Percentiles rank a stretch among this genome's conserved stretches.
Conservation (phyloP, 1,140 invertebrate genomes). For the Neodiprion fabricii region DNA sequence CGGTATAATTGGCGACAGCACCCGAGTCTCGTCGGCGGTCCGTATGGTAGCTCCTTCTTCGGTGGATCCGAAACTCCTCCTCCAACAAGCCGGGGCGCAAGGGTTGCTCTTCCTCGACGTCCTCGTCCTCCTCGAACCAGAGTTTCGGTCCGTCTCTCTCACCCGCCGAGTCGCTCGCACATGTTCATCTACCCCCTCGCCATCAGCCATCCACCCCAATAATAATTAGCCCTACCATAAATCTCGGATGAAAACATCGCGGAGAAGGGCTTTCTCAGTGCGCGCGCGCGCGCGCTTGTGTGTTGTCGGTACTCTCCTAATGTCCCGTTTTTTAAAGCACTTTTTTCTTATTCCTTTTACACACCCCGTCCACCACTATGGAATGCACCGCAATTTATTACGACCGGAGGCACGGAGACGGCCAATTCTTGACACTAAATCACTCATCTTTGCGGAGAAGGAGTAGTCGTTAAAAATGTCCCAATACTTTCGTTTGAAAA, state of each 20-base stretch:
- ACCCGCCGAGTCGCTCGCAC: background rate
- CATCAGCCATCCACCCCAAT: constrained; percentile 32
- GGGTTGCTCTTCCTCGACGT: background rate
- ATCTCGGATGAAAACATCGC: constrained; percentile 31
- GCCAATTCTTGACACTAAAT: background rate
- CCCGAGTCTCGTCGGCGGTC: constrained; percentile 22
- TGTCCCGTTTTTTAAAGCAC: background rate
- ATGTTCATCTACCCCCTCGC: background rate
- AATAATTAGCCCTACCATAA: constrained; percentile 51
- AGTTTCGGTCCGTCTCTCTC: no score
- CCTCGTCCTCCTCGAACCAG: no score
- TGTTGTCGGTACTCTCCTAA: background rate
- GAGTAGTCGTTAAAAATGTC: no score
- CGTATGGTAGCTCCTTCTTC: background rate
- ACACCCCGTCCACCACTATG: background rate
- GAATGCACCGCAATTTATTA: constrained; percentile 5
- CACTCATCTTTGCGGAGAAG: background rate
- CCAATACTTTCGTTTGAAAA: no score
- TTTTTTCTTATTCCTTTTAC: background rate
- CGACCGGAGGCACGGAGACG: background rate
- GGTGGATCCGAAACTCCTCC: background rate
- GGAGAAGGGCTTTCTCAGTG: constrained; percentile 12
- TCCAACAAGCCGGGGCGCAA: background rate
- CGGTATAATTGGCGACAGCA: constrained; percentile 50
- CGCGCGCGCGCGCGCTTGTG: background rate